These are phyloP conservation scores for Automeris io DNA, from an alignment of 2,888 invertebrate genomes.

Conservation along the genomic window DNA sequence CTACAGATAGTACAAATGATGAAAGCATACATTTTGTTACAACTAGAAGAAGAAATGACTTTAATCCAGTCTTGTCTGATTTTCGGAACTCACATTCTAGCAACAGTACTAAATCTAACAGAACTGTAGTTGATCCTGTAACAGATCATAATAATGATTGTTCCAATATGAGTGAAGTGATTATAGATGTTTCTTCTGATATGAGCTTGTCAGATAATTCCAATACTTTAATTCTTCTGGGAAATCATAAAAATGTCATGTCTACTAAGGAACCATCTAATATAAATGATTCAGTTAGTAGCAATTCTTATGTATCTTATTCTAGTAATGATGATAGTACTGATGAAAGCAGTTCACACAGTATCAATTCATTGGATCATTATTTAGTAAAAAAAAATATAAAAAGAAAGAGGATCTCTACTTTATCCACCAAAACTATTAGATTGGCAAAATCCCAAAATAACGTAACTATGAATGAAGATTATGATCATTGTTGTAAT, in stretches of 20 bases:
- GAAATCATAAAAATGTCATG: background rate
- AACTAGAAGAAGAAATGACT: conserved; percentile 50
- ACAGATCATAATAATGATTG: background rate
- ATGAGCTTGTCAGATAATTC: background rate
- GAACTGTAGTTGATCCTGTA: conserved; percentile 37
- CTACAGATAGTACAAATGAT: conserved; percentile 14
- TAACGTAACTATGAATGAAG: background rate
- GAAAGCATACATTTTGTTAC: conserved; percentile 57
- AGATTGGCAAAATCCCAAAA: conserved; percentile 6
- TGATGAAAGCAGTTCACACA: background rate
- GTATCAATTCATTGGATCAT: too few relatives aligned
- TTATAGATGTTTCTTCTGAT: background rate
- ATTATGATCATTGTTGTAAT: background rate
- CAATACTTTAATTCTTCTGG: background rate
- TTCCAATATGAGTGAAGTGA: background rate
- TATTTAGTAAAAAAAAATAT: background rate
- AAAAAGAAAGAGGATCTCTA: conserved; percentile 2
- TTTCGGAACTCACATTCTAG: conserved; percentile 38
- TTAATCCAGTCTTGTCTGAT: conserved; percentile 37
- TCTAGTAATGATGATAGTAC: conserved; percentile 1
- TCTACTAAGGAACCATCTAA: background rate
- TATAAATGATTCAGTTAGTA: conserved; percentile 4
- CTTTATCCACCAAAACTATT: conserved; percentile 6
- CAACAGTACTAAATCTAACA: conserved; percentile 40
- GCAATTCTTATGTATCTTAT: background rate